phyloP scores from a whole-genome alignment of 2,797 vertebrate species.

The Trichosurus vulpecula region DNA sequence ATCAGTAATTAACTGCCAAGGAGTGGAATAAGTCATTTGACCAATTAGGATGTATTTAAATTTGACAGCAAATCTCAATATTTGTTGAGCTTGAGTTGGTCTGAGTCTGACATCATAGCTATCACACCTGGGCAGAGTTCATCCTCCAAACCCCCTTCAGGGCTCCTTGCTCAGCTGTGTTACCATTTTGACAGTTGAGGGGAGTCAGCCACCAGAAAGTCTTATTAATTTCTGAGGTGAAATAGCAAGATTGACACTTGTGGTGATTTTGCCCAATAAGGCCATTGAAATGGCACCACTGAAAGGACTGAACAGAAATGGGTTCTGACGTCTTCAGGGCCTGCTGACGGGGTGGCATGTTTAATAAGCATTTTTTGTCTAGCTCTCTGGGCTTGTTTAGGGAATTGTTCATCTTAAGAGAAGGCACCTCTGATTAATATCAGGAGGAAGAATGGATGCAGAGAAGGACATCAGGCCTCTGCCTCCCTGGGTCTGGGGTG shows the following conservation, averaged over 20 bases:
- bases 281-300: conserved; percentile 47
- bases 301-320: conserved; percentile 68
- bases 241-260: conserved; percentile 70
- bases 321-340: conserved; percentile 53
- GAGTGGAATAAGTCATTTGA: conserved; percentile 66
- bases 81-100: conserved; percentile 53
- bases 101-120: conserved; percentile 45
- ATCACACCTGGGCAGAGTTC: conserved; percentile 57
- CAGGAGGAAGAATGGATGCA: background rate
- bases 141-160: conserved; percentile 40
- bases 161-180: conserved; percentile 33
- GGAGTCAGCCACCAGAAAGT: conserved; percentile 71
- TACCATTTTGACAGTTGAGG: conserved; percentile 72
- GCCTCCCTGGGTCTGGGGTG: background rate
- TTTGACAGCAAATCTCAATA: conserved; percentile 60
- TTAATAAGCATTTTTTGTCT: conserved; percentile 48
- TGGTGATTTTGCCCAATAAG: conserved; percentile 70
- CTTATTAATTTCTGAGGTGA: conserved; percentile 76
- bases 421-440: conserved; percentile 31
- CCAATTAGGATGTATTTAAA: conserved; percentile 55
- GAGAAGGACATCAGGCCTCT: conserved; percentile 4
- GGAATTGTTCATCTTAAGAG: conserved; percentile 63
- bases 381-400: conserved; percentile 47
- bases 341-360: conserved; percentile 17
- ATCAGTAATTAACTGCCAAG: conserved; percentile 56